phyloP scores from a whole-genome alignment of 64 coral and sea anemone genomes.

The Pocillopora damicornis region DNA sequence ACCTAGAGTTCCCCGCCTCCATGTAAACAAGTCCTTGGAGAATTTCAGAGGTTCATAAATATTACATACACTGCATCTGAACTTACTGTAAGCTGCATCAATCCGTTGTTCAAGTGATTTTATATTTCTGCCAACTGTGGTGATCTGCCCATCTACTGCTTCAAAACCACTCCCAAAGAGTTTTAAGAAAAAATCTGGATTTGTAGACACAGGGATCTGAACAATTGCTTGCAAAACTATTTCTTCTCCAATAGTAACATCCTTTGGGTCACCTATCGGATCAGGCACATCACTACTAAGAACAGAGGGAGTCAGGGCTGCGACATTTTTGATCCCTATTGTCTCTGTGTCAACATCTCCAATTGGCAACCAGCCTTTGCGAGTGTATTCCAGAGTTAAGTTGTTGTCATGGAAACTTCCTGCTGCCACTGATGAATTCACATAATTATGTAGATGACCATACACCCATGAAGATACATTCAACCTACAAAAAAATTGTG shows the following conservation, averaged over 20 bases:
- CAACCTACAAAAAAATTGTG: not conserved
- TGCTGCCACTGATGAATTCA: conserved; percentile 50
- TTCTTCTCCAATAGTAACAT: conserved; percentile 65
- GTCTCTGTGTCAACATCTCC: not conserved
- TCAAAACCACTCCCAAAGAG: conserved; percentile 45
- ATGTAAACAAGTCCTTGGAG: not conserved
- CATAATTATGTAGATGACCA: conserved; percentile 27
- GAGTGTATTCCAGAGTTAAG: conserved; percentile 44
- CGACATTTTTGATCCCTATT: conserved; percentile 18
- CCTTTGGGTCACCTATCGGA: not conserved
- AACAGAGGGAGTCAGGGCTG: not conserved
- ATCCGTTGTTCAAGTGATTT: conserved; percentile 4
- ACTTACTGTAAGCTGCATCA: conserved; percentile 28
- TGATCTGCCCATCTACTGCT: conserved; percentile 39
- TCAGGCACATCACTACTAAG: conserved; percentile 41
- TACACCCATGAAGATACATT: conserved; percentile 34
- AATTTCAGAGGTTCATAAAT: too few species aligned
- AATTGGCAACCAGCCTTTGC: conserved; percentile 39
- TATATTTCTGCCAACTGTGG: conserved; percentile 54
- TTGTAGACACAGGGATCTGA: conserved; percentile 70
- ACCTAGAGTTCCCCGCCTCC: too few species aligned
- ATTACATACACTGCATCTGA: too few species aligned
- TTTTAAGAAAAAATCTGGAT: conserved; percentile 34
- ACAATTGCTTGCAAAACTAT: conserved; percentile 45
- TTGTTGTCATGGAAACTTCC: conserved; percentile 6